Evolutionary conservation across 2,888 invertebrate genomes (phyloP), one percentile per base, ranked within the genome.

Genomic region (Drosophila suboccidentalis): DNA sequence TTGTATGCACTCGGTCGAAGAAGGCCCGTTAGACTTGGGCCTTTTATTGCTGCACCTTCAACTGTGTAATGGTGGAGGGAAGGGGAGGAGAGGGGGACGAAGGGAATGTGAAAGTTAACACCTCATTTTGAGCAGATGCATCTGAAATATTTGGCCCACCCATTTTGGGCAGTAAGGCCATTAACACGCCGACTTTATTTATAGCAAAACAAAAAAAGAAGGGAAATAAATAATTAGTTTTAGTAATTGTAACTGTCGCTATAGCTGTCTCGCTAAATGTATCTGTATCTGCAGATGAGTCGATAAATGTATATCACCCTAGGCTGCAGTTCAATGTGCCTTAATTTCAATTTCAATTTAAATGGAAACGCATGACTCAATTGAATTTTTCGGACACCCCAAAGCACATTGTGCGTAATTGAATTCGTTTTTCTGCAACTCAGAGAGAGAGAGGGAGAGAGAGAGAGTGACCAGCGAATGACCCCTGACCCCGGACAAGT

Each of bases 81-180:
- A 17, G 43, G 4, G 9, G 1, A 6, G 8, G n/a, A 3, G 54
- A 6, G 19, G 9, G 15, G 11, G 15, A 4, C 5, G 43, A 26
- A n/a, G 38, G 39, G 68, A 86, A 83, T 86, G 85, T 85, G 85
- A 85, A 86, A 86, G 85, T 83, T 80, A 82, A 83, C 85, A 84
- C 87, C 79, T 79, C 59, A 54, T 74, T 68, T 66, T 60, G 22
- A 59, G 61, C 71, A 69, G 84, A 69, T 73, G 64, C 80, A 80
- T 39, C 63, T 29, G 10, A 61, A 46, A 47, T 44, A 44, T 39
- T 53, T 10, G 41, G 69, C 74, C 77, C 73, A 73, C 60, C 75
- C 75, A 71, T 58, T 29, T 57, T 57, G 29, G 19, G 47, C 49
- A 41, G 51, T 32, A 13, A 34, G 43, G 54, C 82, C 82, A 85